Percentiles rank a stretch among this genome's conserved stretches.
These are phyloP conservation scores for Drosophila percnosoma DNA, from an alignment of 2,888 invertebrate genomes.

Conservation along the genomic window DNA sequence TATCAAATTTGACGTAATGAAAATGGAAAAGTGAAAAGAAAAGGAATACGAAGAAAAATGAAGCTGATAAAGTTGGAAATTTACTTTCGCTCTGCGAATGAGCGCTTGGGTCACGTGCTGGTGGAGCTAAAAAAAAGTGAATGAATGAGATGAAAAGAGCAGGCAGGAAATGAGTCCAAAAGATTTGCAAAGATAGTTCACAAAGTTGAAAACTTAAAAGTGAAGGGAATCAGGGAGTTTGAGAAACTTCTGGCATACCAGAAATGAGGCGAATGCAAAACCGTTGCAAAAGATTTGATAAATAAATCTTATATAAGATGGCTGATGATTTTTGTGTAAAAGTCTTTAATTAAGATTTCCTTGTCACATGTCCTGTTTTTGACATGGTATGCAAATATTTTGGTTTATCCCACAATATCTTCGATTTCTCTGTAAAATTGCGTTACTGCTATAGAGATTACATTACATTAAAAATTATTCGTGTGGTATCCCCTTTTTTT, in stretches of 20 bases:
- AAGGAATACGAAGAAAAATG: slow-evolving; percentile 1
- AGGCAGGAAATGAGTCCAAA: slow-evolving; percentile 41
- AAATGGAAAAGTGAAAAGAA: slow-evolving; percentile 50
- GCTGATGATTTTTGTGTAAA: neutral
- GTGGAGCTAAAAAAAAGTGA: slow-evolving; percentile 19
- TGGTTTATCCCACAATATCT: neutral
- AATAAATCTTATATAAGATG: neutral
- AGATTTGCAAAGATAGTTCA: slow-evolving; percentile 17
- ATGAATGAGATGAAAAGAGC: slow-evolving; percentile 5
- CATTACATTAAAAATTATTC: neutral
- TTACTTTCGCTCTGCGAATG: slow-evolving; percentile 50
- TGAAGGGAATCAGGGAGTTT: neutral
- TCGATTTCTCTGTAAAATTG: neutral
- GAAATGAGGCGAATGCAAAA: neutral
- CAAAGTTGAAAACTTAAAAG: slow-evolving; percentile 3
- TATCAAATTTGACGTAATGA: slow-evolving; percentile 71
- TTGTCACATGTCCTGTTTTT: neutral
- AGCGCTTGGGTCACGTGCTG: slow-evolving; percentile 45
- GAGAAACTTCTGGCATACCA: neutral
- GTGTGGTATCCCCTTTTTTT: neutral
- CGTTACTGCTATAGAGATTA: neutral
- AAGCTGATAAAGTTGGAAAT: slow-evolving; percentile 50
- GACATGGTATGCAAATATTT: no score
- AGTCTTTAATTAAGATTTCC: neutral
- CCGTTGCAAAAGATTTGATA: neutral